Evolutionary conservation across 2,113 vertebrate genomes (phyloP), one percentile per base, ranked within the genome.

Genomic region (Lophura nycthemera): DNA sequence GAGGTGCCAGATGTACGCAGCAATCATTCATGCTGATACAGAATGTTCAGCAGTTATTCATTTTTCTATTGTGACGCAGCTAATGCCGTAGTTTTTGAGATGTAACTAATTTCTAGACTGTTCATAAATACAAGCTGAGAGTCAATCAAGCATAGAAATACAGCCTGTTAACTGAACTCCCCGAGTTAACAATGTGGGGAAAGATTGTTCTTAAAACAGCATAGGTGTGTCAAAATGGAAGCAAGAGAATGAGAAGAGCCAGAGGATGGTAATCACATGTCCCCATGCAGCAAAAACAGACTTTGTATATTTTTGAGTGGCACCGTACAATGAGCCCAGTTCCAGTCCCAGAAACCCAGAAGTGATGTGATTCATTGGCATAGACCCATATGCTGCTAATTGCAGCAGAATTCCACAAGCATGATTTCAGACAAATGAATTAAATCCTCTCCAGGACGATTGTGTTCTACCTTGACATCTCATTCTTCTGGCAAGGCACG

Each of bases 91-190:
- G 73, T 11, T 86, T 66, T 73, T 86, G 38, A 42, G 36, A 38
- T 60, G 70, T 72, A 86, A 83, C 47, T 45, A 40, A 89, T 52
- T 77, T 64, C 60, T 50, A 42, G 34, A 71, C 5, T 47, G 36
- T 22, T 56, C 27, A 11, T 63, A 89, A 96, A 77, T 67, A 74
- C 79, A 61, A 16, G 7, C 10, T 73, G 43, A 93, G 54, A 70
- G 54, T 14, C 34, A 86, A 74, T 8, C 5, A 19, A 74, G 19
- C 34, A 24, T 1, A 76, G 71, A 77, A 91, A 85, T n/a, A 5
- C 85, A 63, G 15, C 4, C 60, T 72, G 43, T 65, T 60, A 91
- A 56, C 1, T 5, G 2, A 85, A 72, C 13, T 59, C 71, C 38
- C 43, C 25, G 21, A 57, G 54, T 48, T 59, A 69, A 78, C 76